A percentile compares a stretch with the other conserved stretches of the same genome.
These are phyloP conservation scores for Lycia hirtaria DNA, from an alignment of 2,888 invertebrate species.

Conservation along the genomic window DNA sequence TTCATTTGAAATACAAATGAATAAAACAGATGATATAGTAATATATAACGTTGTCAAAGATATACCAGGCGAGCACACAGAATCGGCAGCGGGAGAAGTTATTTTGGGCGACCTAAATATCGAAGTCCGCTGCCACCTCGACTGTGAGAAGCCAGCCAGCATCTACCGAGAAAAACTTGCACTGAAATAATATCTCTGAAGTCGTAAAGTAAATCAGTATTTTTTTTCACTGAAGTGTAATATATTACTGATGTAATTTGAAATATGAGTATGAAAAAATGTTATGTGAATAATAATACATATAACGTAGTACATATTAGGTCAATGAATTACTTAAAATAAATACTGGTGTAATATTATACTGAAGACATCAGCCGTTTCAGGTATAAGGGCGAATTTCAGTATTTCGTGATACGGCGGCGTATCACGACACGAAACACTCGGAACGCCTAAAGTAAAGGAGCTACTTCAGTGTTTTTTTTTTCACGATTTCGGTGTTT, in stretches of 20 bases:
- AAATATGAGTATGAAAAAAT: too few relatives aligned
- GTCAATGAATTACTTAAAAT: too few relatives aligned
- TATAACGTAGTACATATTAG: too few relatives aligned
- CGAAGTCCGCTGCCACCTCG: constrained; percentile 59
- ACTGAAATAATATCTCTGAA: constrained; percentile 20
- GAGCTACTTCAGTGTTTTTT: too few relatives aligned
- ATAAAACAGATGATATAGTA: background rate
- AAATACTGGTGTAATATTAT: too few relatives aligned
- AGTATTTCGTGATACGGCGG: too few relatives aligned
- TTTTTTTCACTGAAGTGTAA: too few relatives aligned
- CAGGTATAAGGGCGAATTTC: too few relatives aligned
- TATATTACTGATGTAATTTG: too few relatives aligned
- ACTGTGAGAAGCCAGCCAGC: constrained; percentile 52
- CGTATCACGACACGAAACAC: constrained; percentile 1
- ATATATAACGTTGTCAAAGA: constrained; percentile 23
- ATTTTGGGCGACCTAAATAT: constrained; percentile 83
- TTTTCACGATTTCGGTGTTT: too few relatives aligned
- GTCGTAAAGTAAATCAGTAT: constrained; percentile 1
- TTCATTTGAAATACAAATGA: background rate
- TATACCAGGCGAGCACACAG: constrained; percentile 48
- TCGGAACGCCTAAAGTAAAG: too few relatives aligned
- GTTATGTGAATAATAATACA: too few relatives aligned
- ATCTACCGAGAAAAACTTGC: constrained; percentile 30
- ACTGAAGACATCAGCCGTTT: constrained; percentile 6
- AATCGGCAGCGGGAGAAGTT: constrained; percentile 67